Base-by-base conservation (phyloP, 2,888 invertebrate species). In the Isotomurus palustris region DNA sequence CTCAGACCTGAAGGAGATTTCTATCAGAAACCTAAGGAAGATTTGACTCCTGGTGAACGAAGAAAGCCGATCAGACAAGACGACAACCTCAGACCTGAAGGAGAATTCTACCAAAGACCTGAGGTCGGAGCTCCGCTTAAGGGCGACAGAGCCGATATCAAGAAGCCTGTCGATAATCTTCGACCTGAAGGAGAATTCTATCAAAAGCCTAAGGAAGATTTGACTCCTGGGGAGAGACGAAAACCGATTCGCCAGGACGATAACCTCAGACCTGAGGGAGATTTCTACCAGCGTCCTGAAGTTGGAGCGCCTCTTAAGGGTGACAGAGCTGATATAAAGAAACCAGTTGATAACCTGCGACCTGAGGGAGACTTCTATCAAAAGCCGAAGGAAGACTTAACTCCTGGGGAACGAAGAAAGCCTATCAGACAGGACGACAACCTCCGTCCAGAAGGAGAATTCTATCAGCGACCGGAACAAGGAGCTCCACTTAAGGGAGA, bases 1-100 rank as follows among this genome's bases (percentile, higher is more conserved):
- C 71, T 81, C 0, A 73, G 73, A 54, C 78, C 78, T 2, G 80
- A 81, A 72, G 82, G 82, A 8, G 80, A 84, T 21, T 85, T 85
- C 72, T 74, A 74, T 78, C 81, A 82, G n/a, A 57, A 56, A 71
- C 83, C 81, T 12, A 71, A 75, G 1, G 72, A 73, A 12, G 75
- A 75, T 72, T 68, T 71, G 0, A 78, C 78, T 2, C 80, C 81
- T 64, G 81, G 82, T 14, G 77, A 79, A 6, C 80, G 43, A 52
- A 28, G 41, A 27, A 43, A 52, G 17, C 25, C 47, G 1, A 36
- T 8, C 27, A 41, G 8, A 22, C 21, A 17, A n/a, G 50, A 41
- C 19, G 84, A 85, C 70, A 84, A 79, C 64, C 71, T 81, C 0
- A 73, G 73, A 53, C 78, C 78, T 3, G 80, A 81, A 72, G 82